Evolutionary conservation across 2,113 vertebrate species (phyloP).

Genomic region (Centropus bengalensis): DNA sequence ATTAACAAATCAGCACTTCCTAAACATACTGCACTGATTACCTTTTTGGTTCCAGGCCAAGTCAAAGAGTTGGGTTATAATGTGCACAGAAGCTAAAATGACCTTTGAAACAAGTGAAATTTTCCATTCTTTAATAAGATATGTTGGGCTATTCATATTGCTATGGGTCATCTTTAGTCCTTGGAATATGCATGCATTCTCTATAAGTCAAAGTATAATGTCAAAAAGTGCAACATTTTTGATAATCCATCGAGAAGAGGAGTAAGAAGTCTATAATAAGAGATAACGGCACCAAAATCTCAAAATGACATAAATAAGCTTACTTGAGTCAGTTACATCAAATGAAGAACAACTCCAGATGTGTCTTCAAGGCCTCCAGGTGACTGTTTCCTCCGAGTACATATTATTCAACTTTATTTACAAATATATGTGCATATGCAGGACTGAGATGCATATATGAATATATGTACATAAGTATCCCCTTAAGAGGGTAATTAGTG

Average conservation of each 20-base stretch:
- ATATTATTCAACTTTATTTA: neutral
- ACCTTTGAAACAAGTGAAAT: neutral
- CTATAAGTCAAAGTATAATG: neutral
- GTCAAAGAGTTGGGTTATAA: neutral
- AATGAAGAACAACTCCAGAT: neutral
- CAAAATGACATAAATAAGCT: neutral
- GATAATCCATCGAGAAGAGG: neutral
- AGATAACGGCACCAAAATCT: neutral
- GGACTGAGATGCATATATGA: neutral
- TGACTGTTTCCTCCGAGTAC: neutral
- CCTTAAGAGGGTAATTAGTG: neutral
- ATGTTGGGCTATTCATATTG: neutral
- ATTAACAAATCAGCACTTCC: conserved; percentile 1
- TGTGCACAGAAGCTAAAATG: neutral
- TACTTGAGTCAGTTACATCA: neutral
- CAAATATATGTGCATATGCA: neutral
- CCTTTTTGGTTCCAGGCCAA: neutral
- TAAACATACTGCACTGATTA: neutral
- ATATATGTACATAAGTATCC: neutral
- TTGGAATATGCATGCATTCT: neutral
- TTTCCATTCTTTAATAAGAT: neutral
- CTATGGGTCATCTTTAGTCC: neutral
- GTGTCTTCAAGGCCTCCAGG: neutral
- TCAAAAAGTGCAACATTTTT: neutral
- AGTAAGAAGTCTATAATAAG: neutral